A percentile compares a stretch with the other conserved stretches of the same genome.
Conservation (phyloP, 2,113 vertebrate genomes). For the Oophaga pumilio region DNA sequence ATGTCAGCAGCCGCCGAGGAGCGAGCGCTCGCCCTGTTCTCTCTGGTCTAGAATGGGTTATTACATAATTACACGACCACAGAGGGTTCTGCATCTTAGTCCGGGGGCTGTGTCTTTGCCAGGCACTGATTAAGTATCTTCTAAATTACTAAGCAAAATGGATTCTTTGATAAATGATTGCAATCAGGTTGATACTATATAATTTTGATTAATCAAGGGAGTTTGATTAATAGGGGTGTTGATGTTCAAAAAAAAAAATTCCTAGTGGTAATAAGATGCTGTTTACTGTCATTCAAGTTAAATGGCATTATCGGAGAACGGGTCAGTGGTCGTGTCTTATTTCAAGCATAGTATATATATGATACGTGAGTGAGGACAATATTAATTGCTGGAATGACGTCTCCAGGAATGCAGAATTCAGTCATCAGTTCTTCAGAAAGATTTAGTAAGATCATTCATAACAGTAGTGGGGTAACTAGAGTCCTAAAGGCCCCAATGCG, state of each 20-base stretch:
- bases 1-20: not conserved
- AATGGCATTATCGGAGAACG: constrained; percentile 57
- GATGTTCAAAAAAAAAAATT: constrained; percentile 68
- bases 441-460: no score
- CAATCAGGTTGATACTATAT: constrained; percentile 75
- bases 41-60: constrained; percentile 25
- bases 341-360: constrained; percentile 35
- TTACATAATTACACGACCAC: constrained; percentile 53
- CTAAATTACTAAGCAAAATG: constrained; percentile 68
- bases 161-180: constrained; percentile 75
- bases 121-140: constrained; percentile 67
- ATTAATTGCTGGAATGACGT: not conserved
- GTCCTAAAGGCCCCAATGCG: no score
- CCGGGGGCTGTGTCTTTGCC: constrained; percentile 60
- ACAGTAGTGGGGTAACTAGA: no score
- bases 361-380: not conserved
- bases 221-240: constrained; percentile 75
- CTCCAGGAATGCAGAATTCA: not conserved
- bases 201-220: constrained; percentile 77
- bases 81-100: constrained; percentile 52
- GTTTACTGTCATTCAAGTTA: constrained; percentile 63
- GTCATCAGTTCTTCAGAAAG: no score
- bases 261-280: constrained; percentile 59
- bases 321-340: constrained; percentile 56
- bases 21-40: not conserved